phyloP scores from a whole-genome alignment of 2,797 vertebrate genomes.

The Enteromius argenteus region DNA sequence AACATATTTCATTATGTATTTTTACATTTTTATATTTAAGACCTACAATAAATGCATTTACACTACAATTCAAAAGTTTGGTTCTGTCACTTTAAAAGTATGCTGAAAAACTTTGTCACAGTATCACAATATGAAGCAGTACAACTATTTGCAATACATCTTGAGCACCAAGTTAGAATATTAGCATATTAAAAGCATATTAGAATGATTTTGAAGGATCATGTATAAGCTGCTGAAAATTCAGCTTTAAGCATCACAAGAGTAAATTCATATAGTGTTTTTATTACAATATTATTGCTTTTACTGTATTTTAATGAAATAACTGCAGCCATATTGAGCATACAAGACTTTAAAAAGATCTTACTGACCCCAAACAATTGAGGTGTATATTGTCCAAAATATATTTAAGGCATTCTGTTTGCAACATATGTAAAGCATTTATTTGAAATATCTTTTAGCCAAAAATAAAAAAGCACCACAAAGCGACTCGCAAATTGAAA shows the following conservation, averaged over 20 bases:
- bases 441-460: not conserved
- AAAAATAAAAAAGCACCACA: not conserved
- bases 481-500: not conserved
- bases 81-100: not conserved
- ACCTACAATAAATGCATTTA: not conserved
- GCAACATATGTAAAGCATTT: not conserved
- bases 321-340: not conserved
- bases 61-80: not conserved
- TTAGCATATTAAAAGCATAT: not conserved
- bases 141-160: not conserved
- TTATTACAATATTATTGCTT: not conserved
- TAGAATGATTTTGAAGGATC: conserved; percentile 10
- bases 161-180: not conserved
- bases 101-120: not conserved
- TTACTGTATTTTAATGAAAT: not conserved
- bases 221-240: not conserved
- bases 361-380: not conserved
- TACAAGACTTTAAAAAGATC: no score
- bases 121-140: not conserved
- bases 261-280: not conserved
- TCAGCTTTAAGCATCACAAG: not conserved
- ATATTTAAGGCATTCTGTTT: not conserved
- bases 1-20: not conserved
- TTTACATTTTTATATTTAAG: not conserved
- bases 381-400: not conserved